Evolutionary conservation across 2,888 invertebrate species (phyloP).

Genomic region (Zygaena filipendulae): DNA sequence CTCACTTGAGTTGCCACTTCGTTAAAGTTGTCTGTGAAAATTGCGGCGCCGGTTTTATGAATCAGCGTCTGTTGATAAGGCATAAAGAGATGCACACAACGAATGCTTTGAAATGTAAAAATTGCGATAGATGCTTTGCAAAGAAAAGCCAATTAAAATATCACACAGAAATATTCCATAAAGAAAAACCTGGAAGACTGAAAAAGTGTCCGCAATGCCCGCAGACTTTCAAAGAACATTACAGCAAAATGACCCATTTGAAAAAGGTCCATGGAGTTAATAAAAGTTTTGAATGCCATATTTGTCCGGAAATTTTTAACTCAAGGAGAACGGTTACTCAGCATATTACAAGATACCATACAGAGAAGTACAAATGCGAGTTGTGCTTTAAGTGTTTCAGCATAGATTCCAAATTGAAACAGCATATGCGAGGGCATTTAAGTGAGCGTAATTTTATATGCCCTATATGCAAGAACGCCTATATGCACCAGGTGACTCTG

Average conservation of each 20-base stretch:
- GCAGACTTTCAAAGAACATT: slow-evolving; percentile 33
- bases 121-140: slow-evolving; percentile 39
- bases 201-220: slow-evolving; percentile 32
- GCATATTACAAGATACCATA: slow-evolving; percentile 35
- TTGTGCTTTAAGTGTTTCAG: slow-evolving; percentile 51
- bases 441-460: slow-evolving; percentile 49
- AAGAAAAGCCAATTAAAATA: slow-evolving; percentile 51
- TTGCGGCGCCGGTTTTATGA: slow-evolving; percentile 35
- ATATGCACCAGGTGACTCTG: slow-evolving; percentile 43
- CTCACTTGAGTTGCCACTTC: slow-evolving; percentile 35
- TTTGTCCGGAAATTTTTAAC: slow-evolving; percentile 27
- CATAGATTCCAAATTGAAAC: slow-evolving; percentile 46
- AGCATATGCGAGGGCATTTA: slow-evolving; percentile 45
- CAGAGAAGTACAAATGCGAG: slow-evolving; percentile 49
- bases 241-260: slow-evolving; percentile 32
- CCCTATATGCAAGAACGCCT: slow-evolving; percentile 44
- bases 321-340: slow-evolving; percentile 32
- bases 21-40: slow-evolving; percentile 39
- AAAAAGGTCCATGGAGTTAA: slow-evolving; percentile 29
- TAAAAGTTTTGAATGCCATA: slow-evolving; percentile 26
- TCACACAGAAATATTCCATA: slow-evolving; percentile 42
- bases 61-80: slow-evolving; percentile 28
- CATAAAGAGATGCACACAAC: slow-evolving; percentile 31
- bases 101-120: slow-evolving; percentile 28
- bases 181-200: slow-evolving; percentile 23